These are phyloP conservation scores for Caiman crocodilus DNA, from an alignment of 2,797 vertebrate genomes.

Conservation along the genomic window DNA sequence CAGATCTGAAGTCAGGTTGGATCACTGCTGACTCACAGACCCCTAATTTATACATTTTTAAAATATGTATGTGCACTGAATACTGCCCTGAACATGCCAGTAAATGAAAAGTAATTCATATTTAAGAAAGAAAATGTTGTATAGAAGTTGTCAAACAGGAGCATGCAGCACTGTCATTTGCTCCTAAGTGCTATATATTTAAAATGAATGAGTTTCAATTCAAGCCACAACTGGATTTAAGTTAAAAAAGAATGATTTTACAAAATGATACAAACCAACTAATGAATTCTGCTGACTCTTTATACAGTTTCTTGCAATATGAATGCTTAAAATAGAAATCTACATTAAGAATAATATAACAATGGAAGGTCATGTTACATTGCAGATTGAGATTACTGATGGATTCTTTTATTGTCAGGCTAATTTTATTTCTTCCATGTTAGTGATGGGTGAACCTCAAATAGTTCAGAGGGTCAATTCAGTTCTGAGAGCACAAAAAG, in stretches of 20 bases:
- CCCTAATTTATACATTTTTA: background rate
- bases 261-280: background rate
- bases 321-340: constrained; percentile 1
- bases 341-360: background rate
- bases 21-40: no score
- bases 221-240: background rate
- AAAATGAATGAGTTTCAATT: background rate
- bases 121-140: background rate
- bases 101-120: constrained; percentile 2
- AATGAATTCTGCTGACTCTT: background rate
- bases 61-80: constrained; percentile 17
- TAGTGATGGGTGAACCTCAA: background rate
- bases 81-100: constrained; percentile 17
- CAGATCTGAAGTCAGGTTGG: no score
- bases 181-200: background rate
- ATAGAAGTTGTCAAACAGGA: background rate
- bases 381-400: background rate
- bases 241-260: background rate
- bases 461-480: background rate
- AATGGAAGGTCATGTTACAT: background rate
- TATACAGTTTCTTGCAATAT: background rate
- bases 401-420: background rate
- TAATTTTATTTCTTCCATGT: background rate
- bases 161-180: background rate
- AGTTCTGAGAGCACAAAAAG: background rate